These are phyloP conservation scores for Tiliacea aurago DNA, from an alignment of 2,888 invertebrate species.

Conservation along the genomic window DNA sequence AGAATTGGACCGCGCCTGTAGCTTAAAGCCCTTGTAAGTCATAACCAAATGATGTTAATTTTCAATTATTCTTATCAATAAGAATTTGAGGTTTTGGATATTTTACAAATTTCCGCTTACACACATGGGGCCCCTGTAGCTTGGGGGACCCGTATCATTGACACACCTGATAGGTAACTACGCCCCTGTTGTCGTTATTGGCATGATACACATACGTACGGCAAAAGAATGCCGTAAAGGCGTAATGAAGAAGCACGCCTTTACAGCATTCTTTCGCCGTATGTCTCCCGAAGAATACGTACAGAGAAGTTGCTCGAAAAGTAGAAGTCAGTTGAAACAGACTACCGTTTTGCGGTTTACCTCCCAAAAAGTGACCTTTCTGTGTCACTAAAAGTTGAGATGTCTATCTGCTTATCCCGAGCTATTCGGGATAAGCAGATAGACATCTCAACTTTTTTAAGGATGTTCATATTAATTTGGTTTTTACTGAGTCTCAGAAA, in stretches of 20 bases:
- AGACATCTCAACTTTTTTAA: too few relatives aligned
- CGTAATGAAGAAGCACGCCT: background rate
- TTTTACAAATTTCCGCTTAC: too few relatives aligned
- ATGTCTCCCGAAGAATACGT: background rate
- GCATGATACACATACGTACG: too few relatives aligned
- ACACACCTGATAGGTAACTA: background rate
- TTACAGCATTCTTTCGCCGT: background rate
- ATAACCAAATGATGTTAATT: too few relatives aligned
- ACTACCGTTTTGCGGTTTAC: background rate
- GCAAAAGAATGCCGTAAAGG: too few relatives aligned
- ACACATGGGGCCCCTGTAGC: background rate
- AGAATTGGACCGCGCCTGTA: background rate
- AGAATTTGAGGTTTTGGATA: background rate
- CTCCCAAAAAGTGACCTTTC: background rate
- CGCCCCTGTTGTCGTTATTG: background rate
- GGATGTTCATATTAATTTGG: background rate
- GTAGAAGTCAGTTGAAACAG: too few relatives aligned
- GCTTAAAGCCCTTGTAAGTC: background rate
- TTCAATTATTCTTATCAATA: background rate
- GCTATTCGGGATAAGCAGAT: too few relatives aligned
- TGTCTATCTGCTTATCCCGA: background rate
- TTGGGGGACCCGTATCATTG: background rate
- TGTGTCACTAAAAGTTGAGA: background rate
- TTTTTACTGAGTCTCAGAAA: conserved; percentile 14
- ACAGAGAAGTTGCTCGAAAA: conserved; percentile 4